Evolutionary conservation across 92 coral and sea anemone species (phyloP).

Genomic region (Bergia sp.): DNA sequence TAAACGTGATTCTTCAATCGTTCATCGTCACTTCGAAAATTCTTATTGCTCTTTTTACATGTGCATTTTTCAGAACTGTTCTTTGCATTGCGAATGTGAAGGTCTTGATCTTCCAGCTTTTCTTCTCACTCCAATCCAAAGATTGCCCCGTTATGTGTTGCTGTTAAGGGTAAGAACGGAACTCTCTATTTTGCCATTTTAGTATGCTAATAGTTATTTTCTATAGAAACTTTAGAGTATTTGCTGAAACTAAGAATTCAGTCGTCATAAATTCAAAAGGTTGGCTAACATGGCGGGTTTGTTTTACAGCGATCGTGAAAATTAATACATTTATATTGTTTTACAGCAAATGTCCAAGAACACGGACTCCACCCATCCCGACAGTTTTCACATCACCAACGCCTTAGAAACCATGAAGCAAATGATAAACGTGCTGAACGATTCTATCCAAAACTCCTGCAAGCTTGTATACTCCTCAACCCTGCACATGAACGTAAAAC

Average conservation of each 20-base stretch:
- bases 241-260: no score
- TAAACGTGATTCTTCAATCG: not conserved
- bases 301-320: no score
- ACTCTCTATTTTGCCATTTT: no score
- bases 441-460: slow-evolving; percentile 92
- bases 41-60: not conserved
- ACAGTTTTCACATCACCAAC: slow-evolving; percentile 88
- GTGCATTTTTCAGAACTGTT: slow-evolving; percentile 68
- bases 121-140: slow-evolving; percentile 95
- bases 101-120: slow-evolving; percentile 90
- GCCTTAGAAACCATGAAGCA: slow-evolving; percentile 94
- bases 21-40: not conserved
- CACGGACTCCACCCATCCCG: slow-evolving; percentile 93
- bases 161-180: slow-evolving; percentile 73
- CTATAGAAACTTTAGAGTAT: no score
- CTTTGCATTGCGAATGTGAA: slow-evolving; percentile 80
- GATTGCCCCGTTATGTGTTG: slow-evolving; percentile 94
- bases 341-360: slow-evolving; percentile 92
- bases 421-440: slow-evolving; percentile 92
- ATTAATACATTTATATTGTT: not conserved
- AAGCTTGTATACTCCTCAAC: slow-evolving; percentile 68
- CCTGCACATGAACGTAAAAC: slow-evolving; percentile 56
- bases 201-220: no score
- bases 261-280: no score
- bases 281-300: no score